These are phyloP conservation scores for Gambusia affinis DNA, from an alignment of 2,113 vertebrate genomes.

Conservation along the genomic window DNA sequence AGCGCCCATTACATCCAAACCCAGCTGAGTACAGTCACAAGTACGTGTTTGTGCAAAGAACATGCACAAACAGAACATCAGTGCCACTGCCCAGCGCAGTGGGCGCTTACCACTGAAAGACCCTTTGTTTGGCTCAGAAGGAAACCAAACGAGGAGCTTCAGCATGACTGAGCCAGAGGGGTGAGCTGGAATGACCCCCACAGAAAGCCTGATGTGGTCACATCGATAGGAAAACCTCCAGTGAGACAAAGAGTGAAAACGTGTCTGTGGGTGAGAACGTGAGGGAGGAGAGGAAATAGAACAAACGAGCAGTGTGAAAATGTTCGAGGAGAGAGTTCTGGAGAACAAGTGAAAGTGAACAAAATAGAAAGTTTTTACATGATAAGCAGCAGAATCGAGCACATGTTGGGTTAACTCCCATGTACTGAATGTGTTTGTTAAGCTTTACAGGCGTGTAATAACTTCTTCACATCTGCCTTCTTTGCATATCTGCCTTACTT, in stretches of 20 bases:
- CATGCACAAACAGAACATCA: constrained; percentile 44
- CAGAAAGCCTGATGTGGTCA: constrained; percentile 46
- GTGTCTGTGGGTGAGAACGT: constrained; percentile 1
- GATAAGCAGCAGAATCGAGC: constrained; percentile 8
- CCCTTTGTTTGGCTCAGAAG: constrained; percentile 60
- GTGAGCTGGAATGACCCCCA: constrained; percentile 52
- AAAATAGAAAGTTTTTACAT: not conserved
- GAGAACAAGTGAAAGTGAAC: constrained; percentile 19
- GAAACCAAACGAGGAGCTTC: constrained; percentile 57
- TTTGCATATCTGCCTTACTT: no score
- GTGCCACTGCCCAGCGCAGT: constrained; percentile 57
- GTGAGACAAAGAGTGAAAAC: not conserved
- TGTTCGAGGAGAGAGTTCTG: constrained; percentile 1
- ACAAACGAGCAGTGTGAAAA: constrained; percentile 1
- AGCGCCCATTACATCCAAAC: constrained; percentile 19
- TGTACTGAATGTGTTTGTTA: not conserved
- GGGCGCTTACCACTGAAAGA: constrained; percentile 64
- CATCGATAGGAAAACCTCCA: constrained; percentile 25
- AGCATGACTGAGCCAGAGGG: constrained; percentile 65
- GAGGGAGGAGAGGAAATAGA: constrained; percentile 2
- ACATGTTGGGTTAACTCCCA: not conserved
- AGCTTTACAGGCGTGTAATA: not conserved
- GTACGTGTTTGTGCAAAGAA: constrained; percentile 60
- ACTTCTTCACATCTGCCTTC: not conserved
- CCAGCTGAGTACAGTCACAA: constrained; percentile 58